Conservation (phyloP, 2,888 invertebrate genomes). For the Drepana falcataria region DNA sequence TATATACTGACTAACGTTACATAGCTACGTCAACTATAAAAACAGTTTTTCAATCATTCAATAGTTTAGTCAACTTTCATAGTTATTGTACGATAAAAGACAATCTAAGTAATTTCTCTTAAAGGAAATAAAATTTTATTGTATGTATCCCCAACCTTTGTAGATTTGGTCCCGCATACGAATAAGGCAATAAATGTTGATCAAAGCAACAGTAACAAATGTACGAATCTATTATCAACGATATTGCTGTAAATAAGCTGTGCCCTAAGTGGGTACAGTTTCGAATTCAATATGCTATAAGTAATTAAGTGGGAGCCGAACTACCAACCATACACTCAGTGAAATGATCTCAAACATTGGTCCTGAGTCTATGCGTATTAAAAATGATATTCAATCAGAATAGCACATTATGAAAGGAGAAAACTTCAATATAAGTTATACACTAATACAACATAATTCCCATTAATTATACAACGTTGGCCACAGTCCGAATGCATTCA, state of each 20-base stretch:
- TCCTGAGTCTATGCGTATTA: no score
- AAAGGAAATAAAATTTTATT: conserved; percentile 62
- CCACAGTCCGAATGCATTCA: conserved; percentile 30
- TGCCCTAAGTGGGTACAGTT: neutral
- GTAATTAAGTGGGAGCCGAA: no score
- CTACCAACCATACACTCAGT: no score
- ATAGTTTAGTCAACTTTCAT: conserved; percentile 5
- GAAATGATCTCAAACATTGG: no score
- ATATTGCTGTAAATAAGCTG: conserved; percentile 43
- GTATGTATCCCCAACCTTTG: conserved; percentile 54
- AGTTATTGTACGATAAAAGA: conserved; percentile 17
- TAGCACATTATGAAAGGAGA: no score
- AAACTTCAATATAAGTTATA: no score
- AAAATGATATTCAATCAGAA: no score
- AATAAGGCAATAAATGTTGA: conserved; percentile 70
- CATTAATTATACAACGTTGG: neutral
- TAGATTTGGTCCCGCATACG: conserved; percentile 64
- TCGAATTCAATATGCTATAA: no score
- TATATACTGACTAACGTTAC: no score
- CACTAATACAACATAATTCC: neutral
- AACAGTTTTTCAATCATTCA: no score
- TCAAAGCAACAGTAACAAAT: conserved; percentile 65
- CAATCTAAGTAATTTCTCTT: conserved; percentile 37
- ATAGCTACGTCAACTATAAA: no score
- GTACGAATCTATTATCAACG: conserved; percentile 53